phyloP scores from a whole-genome alignment of 2,797 vertebrate genomes.

The Telmatherina bonti region DNA sequence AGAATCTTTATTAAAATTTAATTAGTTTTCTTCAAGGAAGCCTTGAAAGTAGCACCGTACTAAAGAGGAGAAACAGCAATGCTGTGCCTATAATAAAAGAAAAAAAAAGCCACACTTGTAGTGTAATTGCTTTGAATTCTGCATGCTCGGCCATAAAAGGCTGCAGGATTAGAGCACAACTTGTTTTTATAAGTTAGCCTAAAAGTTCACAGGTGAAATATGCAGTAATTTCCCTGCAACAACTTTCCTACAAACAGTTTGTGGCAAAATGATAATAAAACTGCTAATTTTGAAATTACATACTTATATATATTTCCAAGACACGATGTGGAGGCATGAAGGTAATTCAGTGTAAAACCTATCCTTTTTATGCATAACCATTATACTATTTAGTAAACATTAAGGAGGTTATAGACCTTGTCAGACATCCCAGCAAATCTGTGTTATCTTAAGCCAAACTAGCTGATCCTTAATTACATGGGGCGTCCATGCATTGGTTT shows the following conservation, averaged over 20 bases:
- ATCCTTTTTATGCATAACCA: no score
- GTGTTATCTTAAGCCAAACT: no score
- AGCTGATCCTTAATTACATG: no score
- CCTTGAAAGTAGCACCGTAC: slow-evolving; percentile 23
- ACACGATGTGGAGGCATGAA: no score
- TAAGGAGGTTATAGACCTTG: no score
- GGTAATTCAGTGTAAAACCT: no score
- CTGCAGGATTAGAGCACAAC: slow-evolving; percentile 15
- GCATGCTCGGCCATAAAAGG: slow-evolving; percentile 22
- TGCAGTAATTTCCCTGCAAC: slow-evolving; percentile 16
- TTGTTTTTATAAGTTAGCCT: background rate
- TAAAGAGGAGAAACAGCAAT: slow-evolving; percentile 32
- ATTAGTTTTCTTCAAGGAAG: slow-evolving; percentile 59
- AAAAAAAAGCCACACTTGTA: slow-evolving; percentile 22
- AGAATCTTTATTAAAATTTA: slow-evolving; percentile 56
- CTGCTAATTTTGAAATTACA: no score
- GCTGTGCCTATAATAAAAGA: slow-evolving; percentile 41
- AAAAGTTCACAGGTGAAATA: slow-evolving; percentile 12
- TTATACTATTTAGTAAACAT: no score
- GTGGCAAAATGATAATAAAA: no score
- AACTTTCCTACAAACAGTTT: background rate
- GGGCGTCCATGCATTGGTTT: no score
- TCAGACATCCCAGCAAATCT: no score
- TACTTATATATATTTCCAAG: no score
- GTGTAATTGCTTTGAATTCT: slow-evolving; percentile 42